phyloP scores from a whole-genome alignment of 1,140 invertebrate genomes.

The Lucilia cuprina region DNA sequence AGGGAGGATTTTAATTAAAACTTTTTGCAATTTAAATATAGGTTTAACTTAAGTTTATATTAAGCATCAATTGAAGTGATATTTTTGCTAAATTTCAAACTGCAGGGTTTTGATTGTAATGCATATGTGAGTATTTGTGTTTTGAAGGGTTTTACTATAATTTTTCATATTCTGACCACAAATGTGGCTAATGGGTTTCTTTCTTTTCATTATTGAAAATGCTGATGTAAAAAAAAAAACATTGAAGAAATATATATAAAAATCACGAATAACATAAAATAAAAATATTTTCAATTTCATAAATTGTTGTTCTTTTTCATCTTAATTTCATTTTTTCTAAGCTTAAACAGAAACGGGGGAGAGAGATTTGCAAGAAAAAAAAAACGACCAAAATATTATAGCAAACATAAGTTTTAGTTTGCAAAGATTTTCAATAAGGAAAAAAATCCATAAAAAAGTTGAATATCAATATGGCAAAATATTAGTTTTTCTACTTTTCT shows the following conservation, averaged over 20 bases:
- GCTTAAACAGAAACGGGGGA: not conserved
- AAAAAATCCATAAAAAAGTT: not conserved
- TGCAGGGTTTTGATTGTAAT: not conserved
- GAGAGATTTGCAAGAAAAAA: not conserved
- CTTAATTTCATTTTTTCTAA: not conserved
- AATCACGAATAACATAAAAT: slow-evolving; percentile 1
- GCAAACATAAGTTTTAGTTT: not conserved
- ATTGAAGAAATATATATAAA: not conserved
- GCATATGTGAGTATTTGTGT: not conserved
- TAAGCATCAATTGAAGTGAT: no score
- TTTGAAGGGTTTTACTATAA: not conserved
- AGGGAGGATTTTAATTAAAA: no score
- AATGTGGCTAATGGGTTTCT: slow-evolving; percentile 25
- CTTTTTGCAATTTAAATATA: no score
- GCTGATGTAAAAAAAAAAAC: not conserved
- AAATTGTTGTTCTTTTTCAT: not conserved
- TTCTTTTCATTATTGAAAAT: slow-evolving; percentile 27
- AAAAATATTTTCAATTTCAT: slow-evolving; percentile 2
- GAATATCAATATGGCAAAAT: not conserved
- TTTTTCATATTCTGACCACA: slow-evolving; percentile 32
- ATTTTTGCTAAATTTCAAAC: no score
- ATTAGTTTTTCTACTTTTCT: not conserved
- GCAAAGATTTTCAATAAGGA: not conserved
- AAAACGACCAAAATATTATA: not conserved
- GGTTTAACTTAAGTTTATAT: no score